Evolutionary conservation across 1,140 invertebrate genomes (phyloP).

Genomic region (Gerris buenoi): DNA sequence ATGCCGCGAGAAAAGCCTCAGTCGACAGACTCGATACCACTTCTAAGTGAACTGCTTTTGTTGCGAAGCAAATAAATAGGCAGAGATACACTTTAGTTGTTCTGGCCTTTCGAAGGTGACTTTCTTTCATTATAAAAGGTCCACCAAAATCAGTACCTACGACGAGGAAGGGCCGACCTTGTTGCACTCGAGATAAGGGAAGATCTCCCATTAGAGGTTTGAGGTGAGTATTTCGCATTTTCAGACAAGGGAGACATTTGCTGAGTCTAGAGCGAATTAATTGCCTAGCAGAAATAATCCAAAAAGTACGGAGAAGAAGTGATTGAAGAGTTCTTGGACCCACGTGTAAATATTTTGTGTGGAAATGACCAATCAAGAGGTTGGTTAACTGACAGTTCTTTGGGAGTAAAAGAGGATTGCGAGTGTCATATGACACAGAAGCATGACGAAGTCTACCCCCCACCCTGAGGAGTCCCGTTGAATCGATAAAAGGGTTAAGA

Average conservation of each 20-base stretch:
- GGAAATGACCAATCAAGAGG: slow-evolving; percentile 23
- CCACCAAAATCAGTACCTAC: slow-evolving; percentile 13
- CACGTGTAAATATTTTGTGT: slow-evolving; percentile 21
- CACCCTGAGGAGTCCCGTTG: slow-evolving; percentile 27
- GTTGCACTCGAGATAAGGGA: neutral
- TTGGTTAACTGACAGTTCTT: slow-evolving; percentile 19
- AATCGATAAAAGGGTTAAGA: slow-evolving; percentile 27
- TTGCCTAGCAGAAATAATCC: neutral
- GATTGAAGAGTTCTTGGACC: slow-evolving; percentile 13
- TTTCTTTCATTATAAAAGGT: slow-evolving; percentile 14
- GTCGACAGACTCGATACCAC: slow-evolving; percentile 23
- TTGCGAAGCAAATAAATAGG: slow-evolving; percentile 26
- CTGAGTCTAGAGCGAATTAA: neutral
- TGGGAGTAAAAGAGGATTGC: slow-evolving; percentile 27
- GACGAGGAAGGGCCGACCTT: neutral
- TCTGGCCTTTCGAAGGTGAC: slow-evolving; percentile 18
- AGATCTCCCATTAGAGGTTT: neutral
- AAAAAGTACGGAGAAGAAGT: neutral
- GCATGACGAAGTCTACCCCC: slow-evolving; percentile 29
- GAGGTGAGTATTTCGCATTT: too few relatives aligned
- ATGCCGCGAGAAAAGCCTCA: slow-evolving; percentile 23
- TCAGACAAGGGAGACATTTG: slow-evolving; percentile 5
- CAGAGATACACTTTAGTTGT: slow-evolving; percentile 26
- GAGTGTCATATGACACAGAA: slow-evolving; percentile 16
- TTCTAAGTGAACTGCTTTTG: slow-evolving; percentile 28